Percentiles rank a stretch among this genome's conserved stretches.
Evolutionary conservation across 2,797 vertebrate genomes (phyloP).

Genomic region (Iguana delicatissima): DNA sequence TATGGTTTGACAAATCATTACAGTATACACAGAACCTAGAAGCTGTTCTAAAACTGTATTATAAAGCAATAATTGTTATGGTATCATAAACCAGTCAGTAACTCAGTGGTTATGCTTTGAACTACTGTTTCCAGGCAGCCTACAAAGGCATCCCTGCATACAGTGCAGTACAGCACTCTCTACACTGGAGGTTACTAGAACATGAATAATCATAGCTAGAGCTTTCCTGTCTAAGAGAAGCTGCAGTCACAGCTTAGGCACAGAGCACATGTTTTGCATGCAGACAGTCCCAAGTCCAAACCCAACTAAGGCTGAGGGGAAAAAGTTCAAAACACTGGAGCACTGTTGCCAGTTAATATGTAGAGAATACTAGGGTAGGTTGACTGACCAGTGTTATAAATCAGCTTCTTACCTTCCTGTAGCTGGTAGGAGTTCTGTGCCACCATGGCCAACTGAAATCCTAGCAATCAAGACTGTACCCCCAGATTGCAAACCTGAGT

Average conservation of each 20-base stretch:
- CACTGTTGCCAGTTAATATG: neutral
- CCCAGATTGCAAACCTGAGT: neutral
- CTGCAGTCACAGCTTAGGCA: neutral
- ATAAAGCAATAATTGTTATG: neutral
- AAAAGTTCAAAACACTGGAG: neutral
- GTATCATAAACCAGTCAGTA: neutral
- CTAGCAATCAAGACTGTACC: neutral
- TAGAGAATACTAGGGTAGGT: neutral
- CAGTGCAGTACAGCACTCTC: too few species aligned
- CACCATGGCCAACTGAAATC: neutral
- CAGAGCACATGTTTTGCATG: neutral
- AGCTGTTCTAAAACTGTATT: neutral
- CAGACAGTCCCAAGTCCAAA: neutral
- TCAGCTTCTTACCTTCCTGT: neutral
- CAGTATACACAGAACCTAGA: neutral
- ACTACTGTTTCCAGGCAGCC: neutral
- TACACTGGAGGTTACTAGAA: too few species aligned
- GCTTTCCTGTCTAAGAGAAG: too few species aligned
- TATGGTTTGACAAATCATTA: neutral
- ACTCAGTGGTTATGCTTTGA: neutral
- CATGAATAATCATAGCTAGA: too few species aligned
- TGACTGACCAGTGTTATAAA: neutral
- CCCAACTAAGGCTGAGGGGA: neutral
- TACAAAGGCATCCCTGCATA: neutral
- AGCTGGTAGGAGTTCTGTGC: neutral